phyloP scores from a whole-genome alignment of 1,140 invertebrate genomes.

The Tetramorium simillimum region DNA sequence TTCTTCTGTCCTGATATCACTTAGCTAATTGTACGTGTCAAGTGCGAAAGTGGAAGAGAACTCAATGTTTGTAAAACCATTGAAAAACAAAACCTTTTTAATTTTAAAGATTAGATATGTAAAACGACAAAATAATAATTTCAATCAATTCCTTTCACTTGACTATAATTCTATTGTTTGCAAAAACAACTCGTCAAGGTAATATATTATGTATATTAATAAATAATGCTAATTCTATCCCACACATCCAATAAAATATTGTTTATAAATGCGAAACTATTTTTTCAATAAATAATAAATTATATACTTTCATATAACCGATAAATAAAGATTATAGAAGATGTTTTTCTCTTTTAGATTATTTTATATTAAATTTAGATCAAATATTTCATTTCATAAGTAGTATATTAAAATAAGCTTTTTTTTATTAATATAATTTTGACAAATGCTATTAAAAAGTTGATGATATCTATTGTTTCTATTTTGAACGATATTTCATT shows the following conservation, averaged over 20 bases:
- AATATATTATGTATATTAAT: neutral
- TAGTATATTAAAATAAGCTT: neutral
- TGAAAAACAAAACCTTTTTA: neutral
- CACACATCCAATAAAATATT: neutral
- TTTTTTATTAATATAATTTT: conserved; percentile 3
- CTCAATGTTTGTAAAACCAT: neutral
- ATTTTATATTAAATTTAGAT: neutral
- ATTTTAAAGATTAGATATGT: conserved; percentile 6
- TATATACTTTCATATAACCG: neutral
- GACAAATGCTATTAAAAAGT: neutral
- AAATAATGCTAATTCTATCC: neutral
- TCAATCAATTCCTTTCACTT: neutral
- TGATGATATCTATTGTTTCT: neutral
- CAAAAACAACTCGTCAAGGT: neutral
- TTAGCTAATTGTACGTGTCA: neutral
- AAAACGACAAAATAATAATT: neutral
- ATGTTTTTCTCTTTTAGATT: neutral
- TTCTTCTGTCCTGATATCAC: neutral
- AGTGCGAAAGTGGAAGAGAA: neutral
- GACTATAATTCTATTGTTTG: neutral
- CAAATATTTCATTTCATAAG: neutral
- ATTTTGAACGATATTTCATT: conserved; percentile 28
- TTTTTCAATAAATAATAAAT: neutral
- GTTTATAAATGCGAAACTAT: neutral
- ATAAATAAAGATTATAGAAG: neutral